Evolutionary conservation across 2,113 vertebrate genomes (phyloP), one percentile per base, ranked within the genome.

Genomic region (Sceloporus undulatus): DNA sequence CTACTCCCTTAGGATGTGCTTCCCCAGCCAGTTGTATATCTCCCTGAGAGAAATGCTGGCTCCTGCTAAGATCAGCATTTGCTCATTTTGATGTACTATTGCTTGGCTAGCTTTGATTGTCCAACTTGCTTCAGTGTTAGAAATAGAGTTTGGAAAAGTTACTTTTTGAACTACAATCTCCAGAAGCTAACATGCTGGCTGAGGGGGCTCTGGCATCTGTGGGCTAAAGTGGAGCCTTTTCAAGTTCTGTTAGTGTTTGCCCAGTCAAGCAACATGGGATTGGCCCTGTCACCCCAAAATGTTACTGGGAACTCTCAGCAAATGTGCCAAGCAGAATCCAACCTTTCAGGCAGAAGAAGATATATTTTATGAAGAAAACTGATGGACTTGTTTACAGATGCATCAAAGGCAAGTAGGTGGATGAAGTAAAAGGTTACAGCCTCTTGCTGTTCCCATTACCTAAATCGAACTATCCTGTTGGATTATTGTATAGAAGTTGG

Each of bases 401-500:
- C 21, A 27, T 42, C 62, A 82, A 11, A 66, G 42, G 38, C 6
- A 68, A 42, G 19, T 75, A 19, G 23, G 7, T 54, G 79, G 66
- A 68, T 48, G 25, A n/a, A 29, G 7, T 56, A 34, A 42, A 52
- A 48, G 9, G 4, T 76, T n/a, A 65, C 23, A 54, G 6, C 9
- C 14, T 40, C 40, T 19, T 59, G 38, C 9, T 70, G 42, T 9
- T 54, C n/a, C 70, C 38, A 9, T 65, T 9, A 54, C 5, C 19
- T 4, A 82, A 85, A 84, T 90, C 84, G 82, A 90, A 90, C 4
- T 40, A 62, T 62, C 16, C 21, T 54, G 3, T 19, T 70, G 10
- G 29, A 29, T 27, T 27, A n/a, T 27, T 54, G 52, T 84, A 86
- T 79, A 79, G 83, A 90, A 66, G 13, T 70, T 88, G 90, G 80